These are phyloP conservation scores for Ophioninae sp. DNA, from an alignment of 2,888 invertebrate species.

Conservation along the genomic window DNA sequence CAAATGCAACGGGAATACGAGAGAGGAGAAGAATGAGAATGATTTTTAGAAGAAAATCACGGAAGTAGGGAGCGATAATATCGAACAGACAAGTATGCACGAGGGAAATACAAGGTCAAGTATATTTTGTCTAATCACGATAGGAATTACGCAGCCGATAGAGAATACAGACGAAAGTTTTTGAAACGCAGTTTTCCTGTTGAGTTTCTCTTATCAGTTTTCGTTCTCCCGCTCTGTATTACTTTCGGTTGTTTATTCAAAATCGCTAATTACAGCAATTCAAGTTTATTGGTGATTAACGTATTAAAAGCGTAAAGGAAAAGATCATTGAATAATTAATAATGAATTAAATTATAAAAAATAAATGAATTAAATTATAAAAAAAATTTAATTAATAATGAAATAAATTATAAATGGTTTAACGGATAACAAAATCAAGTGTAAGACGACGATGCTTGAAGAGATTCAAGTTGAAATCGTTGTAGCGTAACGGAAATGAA, in stretches of 20 bases:
- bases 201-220: slow-evolving; percentile 33
- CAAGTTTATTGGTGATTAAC: too few relatives aligned
- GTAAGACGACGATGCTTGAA: too few relatives aligned
- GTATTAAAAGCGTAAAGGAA: too few relatives aligned
- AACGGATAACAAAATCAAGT: too few relatives aligned
- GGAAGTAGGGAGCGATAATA: not conserved
- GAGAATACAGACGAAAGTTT: slow-evolving; percentile 19
- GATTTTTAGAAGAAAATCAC: not conserved
- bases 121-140: not conserved
- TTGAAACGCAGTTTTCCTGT: slow-evolving; percentile 17
- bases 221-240: not conserved
- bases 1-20: not conserved
- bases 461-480: too few relatives aligned
- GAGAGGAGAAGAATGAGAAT: not conserved
- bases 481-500: too few relatives aligned
- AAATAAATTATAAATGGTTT: too few relatives aligned
- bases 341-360: too few relatives aligned
- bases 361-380: too few relatives aligned
- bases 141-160: not conserved
- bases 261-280: not conserved
- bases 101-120: not conserved
- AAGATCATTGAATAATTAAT: too few relatives aligned
- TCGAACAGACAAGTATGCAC: not conserved
- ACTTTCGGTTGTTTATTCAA: too few relatives aligned
- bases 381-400: too few relatives aligned